phyloP scores from a whole-genome alignment of 1,140 invertebrate species.

The Dreissena rostriformis region DNA sequence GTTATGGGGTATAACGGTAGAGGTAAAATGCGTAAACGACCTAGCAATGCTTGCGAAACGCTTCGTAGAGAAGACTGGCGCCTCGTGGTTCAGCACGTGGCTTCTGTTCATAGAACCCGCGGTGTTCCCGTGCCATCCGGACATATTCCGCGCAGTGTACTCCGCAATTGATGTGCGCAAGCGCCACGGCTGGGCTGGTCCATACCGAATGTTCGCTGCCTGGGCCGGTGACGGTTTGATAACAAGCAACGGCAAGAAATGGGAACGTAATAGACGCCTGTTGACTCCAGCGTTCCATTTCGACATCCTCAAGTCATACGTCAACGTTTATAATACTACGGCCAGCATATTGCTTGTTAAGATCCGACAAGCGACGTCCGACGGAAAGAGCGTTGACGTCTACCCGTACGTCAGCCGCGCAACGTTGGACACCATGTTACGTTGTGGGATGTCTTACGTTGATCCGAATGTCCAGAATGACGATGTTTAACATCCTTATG shows the following conservation, averaged over 20 bases:
- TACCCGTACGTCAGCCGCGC: constrained; percentile 49
- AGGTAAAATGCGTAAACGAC: background rate
- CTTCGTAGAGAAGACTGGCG: background rate
- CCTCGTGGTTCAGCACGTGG: constrained; percentile 12
- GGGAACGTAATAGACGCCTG: constrained; percentile 89
- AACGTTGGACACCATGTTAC: constrained; percentile 66
- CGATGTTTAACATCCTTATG: constrained; percentile 11
- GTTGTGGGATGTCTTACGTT: constrained; percentile 65
- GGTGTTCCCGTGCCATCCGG: constrained; percentile 8
- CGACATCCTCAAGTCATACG: constrained; percentile 90
- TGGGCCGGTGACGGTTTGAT: constrained; percentile 10
- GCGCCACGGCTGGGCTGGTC: constrained; percentile 32
- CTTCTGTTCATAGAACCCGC: constrained; percentile 12
- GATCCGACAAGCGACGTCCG: background rate
- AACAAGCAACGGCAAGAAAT: constrained; percentile 85
- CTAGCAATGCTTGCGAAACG: background rate
- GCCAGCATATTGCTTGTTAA: constrained; percentile 34
- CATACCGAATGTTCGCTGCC: constrained; percentile 28
- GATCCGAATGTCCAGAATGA: constrained; percentile 56
- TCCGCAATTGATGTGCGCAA: constrained; percentile 21
- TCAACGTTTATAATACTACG: constrained; percentile 88
- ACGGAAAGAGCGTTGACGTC: constrained; percentile 56
- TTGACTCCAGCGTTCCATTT: constrained; percentile 95
- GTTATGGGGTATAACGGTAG: no score
- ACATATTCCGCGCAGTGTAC: background rate